Percentiles rank a stretch among this genome's conserved stretches.
These are phyloP conservation scores for Griposia aprilina DNA, from an alignment of 2,888 invertebrate species.

Conservation along the genomic window DNA sequence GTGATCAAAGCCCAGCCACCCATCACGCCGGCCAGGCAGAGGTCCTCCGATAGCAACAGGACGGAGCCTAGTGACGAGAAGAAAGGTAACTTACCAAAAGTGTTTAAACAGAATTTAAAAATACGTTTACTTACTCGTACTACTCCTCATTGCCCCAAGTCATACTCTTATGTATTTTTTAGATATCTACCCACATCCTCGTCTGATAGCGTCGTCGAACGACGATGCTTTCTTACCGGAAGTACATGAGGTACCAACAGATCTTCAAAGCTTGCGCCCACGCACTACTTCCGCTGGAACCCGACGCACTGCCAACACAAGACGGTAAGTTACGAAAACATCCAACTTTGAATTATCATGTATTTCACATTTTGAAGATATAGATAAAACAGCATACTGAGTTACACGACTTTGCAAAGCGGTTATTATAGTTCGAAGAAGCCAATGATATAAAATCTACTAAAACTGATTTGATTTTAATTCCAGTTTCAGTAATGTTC, in stretches of 20 bases:
- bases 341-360: not conserved
- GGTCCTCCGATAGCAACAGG: slow-evolving; percentile 90
- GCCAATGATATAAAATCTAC: slow-evolving; percentile 38
- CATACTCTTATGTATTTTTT: slow-evolving; percentile 9
- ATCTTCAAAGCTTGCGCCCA: slow-evolving; percentile 81
- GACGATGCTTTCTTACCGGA: slow-evolving; percentile 88
- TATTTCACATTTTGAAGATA: slow-evolving; percentile 16
- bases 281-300: slow-evolving; percentile 86
- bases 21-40: slow-evolving; percentile 85
- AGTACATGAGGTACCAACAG: slow-evolving; percentile 80
- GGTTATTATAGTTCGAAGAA: slow-evolving; percentile 36
- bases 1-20: slow-evolving; percentile 82
- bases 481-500: slow-evolving; percentile 34
- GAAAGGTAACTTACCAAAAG: slow-evolving; percentile 76
- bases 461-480: slow-evolving; percentile 26
- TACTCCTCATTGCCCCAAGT: not conserved
- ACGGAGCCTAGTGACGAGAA: slow-evolving; percentile 88
- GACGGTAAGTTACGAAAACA: slow-evolving; percentile 77
- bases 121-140: not conserved
- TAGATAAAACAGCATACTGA: slow-evolving; percentile 21
- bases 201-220: slow-evolving; percentile 80
- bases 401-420: slow-evolving; percentile 23
- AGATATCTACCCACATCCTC: slow-evolving; percentile 53
- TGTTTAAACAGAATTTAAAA: not conserved
- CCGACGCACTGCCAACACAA: slow-evolving; percentile 86